Conservation (phyloP, 2,888 invertebrate species). For the Zele albiditarsus region DNA sequence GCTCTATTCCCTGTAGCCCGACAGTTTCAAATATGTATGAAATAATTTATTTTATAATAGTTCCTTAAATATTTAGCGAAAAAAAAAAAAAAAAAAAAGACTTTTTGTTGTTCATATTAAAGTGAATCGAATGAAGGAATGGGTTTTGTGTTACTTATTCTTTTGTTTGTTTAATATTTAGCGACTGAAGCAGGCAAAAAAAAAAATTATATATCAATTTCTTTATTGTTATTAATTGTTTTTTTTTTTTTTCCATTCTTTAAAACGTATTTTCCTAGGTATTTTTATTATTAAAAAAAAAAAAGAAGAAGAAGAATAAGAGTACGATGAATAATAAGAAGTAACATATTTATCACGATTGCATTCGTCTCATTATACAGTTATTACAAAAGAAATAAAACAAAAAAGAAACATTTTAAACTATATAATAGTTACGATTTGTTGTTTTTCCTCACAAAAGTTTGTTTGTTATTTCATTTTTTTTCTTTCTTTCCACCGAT, state of each 20-base stretch:
- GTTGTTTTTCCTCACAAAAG: conserved; percentile 20
- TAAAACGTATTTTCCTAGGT: conserved; percentile 23
- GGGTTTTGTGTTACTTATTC: not conserved
- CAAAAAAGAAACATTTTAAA: conserved; percentile 18
- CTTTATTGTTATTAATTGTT: conserved; percentile 46
- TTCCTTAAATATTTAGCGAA: not conserved
- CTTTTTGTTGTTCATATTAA: too few species aligned
- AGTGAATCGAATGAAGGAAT: not conserved
- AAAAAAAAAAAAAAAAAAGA: not conserved
- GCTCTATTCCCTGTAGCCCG: not conserved
- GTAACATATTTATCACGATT: conserved; percentile 35
- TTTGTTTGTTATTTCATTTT: conserved; percentile 29
- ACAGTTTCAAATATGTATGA: not conserved
- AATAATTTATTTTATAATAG: not conserved
- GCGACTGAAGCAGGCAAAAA: not conserved
- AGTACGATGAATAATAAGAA: conserved; percentile 24
- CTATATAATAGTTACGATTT: conserved; percentile 22
- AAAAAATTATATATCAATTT: conserved; percentile 29
- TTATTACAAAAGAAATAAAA: conserved; percentile 32
- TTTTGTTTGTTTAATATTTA: too few species aligned
- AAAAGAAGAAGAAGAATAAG: not conserved
- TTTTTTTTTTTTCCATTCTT: conserved; percentile 41
- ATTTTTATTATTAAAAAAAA: conserved; percentile 9
- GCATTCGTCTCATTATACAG: conserved; percentile 34
- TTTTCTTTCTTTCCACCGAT: conserved; percentile 32